These are phyloP conservation scores for Metopolophium dirhodum DNA, from an alignment of 1,140 invertebrate species.

Conservation along the genomic window DNA sequence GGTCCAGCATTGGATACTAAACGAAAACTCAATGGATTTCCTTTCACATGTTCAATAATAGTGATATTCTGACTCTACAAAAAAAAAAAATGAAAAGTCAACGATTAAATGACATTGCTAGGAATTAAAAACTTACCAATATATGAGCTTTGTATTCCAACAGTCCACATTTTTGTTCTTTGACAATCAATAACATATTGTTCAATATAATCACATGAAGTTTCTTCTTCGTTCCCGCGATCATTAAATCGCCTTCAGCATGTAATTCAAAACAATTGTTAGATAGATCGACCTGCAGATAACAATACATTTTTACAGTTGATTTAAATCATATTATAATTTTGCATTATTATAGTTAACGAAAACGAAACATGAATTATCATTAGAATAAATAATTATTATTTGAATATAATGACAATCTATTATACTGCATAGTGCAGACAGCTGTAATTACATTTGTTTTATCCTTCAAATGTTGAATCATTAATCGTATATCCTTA, in stretches of 20 bases:
- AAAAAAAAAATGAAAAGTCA: neutral
- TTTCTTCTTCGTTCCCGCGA: constrained; percentile 45
- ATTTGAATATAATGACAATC: neutral
- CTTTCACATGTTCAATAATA: constrained; percentile 26
- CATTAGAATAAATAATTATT: neutral
- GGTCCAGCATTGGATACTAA: neutral
- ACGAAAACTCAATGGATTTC: constrained; percentile 38
- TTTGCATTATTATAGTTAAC: constrained; percentile 8
- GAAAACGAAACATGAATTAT: neutral
- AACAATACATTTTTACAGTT: constrained; percentile 23
- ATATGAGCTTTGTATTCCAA: constrained; percentile 50
- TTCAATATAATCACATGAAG: constrained; percentile 47
- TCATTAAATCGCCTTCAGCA: constrained; percentile 38
- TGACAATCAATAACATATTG: constrained; percentile 46
- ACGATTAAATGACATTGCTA: neutral
- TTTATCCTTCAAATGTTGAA: constrained; percentile 38
- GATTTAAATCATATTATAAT: constrained; percentile 21
- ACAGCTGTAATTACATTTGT: neutral
- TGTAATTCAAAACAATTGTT: constrained; percentile 51
- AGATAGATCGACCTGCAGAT: neutral
- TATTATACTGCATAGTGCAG: neutral
- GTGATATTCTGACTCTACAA: constrained; percentile 24
- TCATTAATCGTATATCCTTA: constrained; percentile 22
- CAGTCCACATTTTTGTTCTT: constrained; percentile 36
- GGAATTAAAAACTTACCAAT: neutral